phyloP scores from a whole-genome alignment of 2,113 vertebrate genomes.

The Colaptes auratus region DNA sequence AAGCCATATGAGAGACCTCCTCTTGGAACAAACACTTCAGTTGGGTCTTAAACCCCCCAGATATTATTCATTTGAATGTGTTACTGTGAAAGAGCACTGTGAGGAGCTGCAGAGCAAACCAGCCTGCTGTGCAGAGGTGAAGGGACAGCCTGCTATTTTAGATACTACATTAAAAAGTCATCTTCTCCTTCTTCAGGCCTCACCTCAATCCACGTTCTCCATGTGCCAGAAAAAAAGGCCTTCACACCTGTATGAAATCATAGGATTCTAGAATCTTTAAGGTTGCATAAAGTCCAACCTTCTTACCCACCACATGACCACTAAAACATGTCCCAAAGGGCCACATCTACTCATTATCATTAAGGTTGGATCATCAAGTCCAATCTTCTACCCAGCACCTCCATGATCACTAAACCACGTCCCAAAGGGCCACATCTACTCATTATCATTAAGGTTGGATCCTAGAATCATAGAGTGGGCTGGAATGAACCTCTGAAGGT shows the following conservation, averaged over 20 bases:
- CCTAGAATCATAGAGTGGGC: no score
- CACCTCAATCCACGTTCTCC: neutral
- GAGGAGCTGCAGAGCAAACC: neutral
- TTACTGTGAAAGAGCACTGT: neutral
- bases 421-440: no score
- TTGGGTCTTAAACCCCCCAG: neutral
- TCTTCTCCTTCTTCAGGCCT: neutral
- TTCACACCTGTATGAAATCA: neutral
- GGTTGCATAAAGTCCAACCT: no score
- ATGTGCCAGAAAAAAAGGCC: neutral
- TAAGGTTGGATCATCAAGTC: no score
- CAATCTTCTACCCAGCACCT: no score
- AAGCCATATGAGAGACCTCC: rapidly evolving
- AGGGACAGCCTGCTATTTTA: rapidly evolving
- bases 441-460: no score
- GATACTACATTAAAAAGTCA: rapidly evolving
- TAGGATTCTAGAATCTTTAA: no score
- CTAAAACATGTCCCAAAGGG: no score
- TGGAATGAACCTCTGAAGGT: no score
- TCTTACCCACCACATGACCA: no score
- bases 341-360: no score
- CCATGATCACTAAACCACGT: no score
- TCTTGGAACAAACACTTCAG: rapidly evolving
- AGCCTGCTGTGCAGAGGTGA: rapidly evolving
- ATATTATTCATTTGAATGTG: rapidly evolving